These are phyloP conservation scores for Chrysaora quinquecirrha DNA, from an alignment of 30 jellyfish, hydroid and myxozoan species.

Conservation along the genomic window DNA sequence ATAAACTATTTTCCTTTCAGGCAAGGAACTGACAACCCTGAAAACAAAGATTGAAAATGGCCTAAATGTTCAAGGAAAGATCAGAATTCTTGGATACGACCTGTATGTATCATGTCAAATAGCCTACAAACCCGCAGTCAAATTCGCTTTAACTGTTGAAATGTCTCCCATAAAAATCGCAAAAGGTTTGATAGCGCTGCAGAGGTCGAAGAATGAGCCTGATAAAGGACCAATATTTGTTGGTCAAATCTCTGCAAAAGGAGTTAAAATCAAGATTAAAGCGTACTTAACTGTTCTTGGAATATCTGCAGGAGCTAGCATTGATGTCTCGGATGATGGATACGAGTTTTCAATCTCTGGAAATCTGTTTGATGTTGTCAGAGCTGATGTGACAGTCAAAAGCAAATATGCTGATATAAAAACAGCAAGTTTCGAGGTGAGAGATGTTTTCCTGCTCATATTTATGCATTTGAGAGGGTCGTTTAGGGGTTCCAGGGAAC, in stretches of 20 bases:
- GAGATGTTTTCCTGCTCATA: no score
- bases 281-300: conserved; percentile 86
- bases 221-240: conserved; percentile 92
- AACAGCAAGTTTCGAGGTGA: conserved; percentile 63
- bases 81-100: conserved; percentile 52
- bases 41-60: conserved; percentile 70
- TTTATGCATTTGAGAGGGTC: no score
- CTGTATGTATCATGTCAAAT: conserved; percentile 61
- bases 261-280: conserved; percentile 58
- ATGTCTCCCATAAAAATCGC: conserved; percentile 86
- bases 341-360: conserved; percentile 64
- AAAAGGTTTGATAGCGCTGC: conserved; percentile 71
- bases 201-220: conserved; percentile 58
- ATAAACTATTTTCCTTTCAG: no score
- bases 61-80: conserved; percentile 71
- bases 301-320: conserved; percentile 69
- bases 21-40: conserved; percentile 69
- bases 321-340: conserved; percentile 74
- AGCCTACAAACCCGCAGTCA: conserved; percentile 32
- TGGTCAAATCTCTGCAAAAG: conserved; percentile 56
- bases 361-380: conserved; percentile 72
- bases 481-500: no score
- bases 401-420: conserved; percentile 46
- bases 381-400: conserved; percentile 65
- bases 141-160: conserved; percentile 66